phyloP scores from a whole-genome alignment of 2,113 vertebrate genomes.

The Kobus ellipsiprymnus region DNA sequence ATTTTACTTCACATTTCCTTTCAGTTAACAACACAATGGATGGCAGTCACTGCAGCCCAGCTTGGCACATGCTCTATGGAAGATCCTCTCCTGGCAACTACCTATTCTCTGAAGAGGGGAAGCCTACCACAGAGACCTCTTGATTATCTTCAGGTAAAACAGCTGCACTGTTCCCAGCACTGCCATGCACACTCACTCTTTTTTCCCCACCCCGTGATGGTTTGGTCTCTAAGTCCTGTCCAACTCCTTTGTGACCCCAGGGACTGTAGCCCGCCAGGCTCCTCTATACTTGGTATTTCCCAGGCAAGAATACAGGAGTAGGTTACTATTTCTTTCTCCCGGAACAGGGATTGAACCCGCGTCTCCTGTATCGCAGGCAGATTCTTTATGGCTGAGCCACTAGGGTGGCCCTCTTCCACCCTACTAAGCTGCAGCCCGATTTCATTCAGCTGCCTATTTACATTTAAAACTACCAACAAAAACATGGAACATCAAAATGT shows the following conservation, averaged over 20 bases:
- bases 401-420: neutral
- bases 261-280: neutral
- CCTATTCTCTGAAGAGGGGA: neutral
- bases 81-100: neutral
- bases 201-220: neutral
- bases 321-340: neutral
- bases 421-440: neutral
- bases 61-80: neutral
- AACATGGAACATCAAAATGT: neutral
- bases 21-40: neutral
- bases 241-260: neutral
- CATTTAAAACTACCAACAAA: neutral
- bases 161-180: neutral
- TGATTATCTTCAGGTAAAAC: neutral
- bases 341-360: accelerated
- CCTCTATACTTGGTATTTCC: neutral
- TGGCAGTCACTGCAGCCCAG: neutral
- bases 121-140: neutral
- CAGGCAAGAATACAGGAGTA: neutral
- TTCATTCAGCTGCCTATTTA: neutral
- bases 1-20: neutral
- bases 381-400: neutral
- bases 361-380: neutral
- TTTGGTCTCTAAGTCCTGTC: neutral
- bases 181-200: neutral